These are phyloP conservation scores for Anhinga anhinga DNA, from an alignment of 2,113 vertebrate species.

Conservation along the genomic window DNA sequence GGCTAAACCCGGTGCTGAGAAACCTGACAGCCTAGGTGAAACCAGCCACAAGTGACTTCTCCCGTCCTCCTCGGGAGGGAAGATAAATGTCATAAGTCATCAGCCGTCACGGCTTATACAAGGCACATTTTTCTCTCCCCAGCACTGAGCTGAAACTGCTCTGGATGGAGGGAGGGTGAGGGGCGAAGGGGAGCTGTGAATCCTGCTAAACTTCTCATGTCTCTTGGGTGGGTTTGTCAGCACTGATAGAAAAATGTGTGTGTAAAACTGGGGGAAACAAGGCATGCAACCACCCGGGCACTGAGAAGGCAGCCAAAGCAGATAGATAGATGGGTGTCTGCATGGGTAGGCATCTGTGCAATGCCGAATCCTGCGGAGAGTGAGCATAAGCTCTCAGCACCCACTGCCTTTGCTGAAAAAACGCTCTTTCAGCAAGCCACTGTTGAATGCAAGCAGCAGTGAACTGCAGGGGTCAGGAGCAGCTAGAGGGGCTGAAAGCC, in stretches of 20 bases:
- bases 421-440: background rate
- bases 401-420: background rate
- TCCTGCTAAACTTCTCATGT: background rate
- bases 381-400: background rate
- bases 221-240: background rate
- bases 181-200: background rate
- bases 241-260: background rate
- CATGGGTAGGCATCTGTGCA: background rate
- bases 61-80: background rate
- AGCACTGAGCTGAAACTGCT: background rate
- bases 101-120: background rate
- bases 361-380: background rate
- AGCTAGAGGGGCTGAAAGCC: background rate
- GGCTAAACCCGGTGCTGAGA: background rate
- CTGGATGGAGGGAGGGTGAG: background rate
- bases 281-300: accelerated
- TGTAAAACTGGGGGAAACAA: background rate
- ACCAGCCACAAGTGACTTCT: conserved; percentile 42
- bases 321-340: background rate
- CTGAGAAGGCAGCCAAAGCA: background rate
- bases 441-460: background rate
- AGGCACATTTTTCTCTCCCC: conserved; percentile 27
- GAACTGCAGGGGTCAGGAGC: accelerated
- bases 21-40: conserved; percentile 36
- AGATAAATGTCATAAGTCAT: conserved; percentile 65